Evolutionary conservation across 2,113 vertebrate species (phyloP), one percentile per base, ranked within the genome.

Genomic region (Hemichromis elongatus): DNA sequence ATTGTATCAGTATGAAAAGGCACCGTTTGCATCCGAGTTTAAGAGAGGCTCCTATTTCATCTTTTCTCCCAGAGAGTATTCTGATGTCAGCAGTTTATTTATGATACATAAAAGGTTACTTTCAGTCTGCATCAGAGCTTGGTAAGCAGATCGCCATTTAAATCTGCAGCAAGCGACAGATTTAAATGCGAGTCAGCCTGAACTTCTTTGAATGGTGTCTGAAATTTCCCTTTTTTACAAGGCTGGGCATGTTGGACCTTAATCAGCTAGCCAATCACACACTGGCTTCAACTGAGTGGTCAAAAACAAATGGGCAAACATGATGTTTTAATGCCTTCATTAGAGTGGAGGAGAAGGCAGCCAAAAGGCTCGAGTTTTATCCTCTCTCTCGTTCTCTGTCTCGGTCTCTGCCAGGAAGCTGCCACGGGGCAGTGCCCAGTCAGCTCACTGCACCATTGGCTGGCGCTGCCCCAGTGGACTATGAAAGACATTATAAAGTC

Each of bases 401-500:
- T 42, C 79, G 30, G 56, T 82, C 86, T 87, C 16, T 95, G 95
- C 94, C 95, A 96, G 95, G 90, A 94, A 94, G 95, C 95, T 94
- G 93, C 93, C 91, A 93, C 66, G 90, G 95, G 96, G 96, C 94
- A 93, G 94, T 94, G 93, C 94, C 94, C 93, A 89, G 84, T 86
- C 87, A 92, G 88, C 88, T 87, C 91, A 61, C 77, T 2, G 68
- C 86, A 79, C 89, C 85, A 96, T 96, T 96, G 96, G 95, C 92
- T 96, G 94, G 93, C 93, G 45, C 77, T 7, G 79, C 80, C 95
- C 94, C 88, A 87, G 91, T 89, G 92, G 92, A 92, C 95, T 92
- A 92, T 94, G 94, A 95, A 96, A 95, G 91, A 95, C 94, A 95
- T 94, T 95, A 95, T 95, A 95, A 94, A 96, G 91, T 94, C 93